These are phyloP conservation scores for Myiozetetes cayanensis DNA, from an alignment of 2,113 vertebrate genomes.

Conservation along the genomic window DNA sequence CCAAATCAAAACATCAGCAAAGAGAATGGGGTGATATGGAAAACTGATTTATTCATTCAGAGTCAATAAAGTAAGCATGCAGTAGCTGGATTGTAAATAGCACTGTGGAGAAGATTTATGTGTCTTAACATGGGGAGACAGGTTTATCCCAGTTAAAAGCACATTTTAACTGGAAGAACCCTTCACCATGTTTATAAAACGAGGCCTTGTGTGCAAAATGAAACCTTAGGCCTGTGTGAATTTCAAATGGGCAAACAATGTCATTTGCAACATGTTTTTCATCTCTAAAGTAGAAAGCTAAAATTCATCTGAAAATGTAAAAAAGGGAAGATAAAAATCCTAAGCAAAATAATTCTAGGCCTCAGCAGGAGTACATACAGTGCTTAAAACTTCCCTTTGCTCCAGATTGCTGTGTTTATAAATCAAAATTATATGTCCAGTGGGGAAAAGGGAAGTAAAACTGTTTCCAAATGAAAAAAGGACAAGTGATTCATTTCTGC, in stretches of 20 bases:
- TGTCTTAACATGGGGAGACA: slow-evolving; percentile 64
- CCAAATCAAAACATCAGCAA: slow-evolving; percentile 69
- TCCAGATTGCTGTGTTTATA: slow-evolving; percentile 75
- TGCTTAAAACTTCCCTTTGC: slow-evolving; percentile 78
- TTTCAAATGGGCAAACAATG: slow-evolving; percentile 4
- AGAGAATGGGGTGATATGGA: slow-evolving; percentile 62
- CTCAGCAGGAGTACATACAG: slow-evolving; percentile 49
- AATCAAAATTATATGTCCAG: slow-evolving; percentile 83
- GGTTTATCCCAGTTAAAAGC: slow-evolving; percentile 73
- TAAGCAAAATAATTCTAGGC: slow-evolving; percentile 28
- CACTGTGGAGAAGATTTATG: slow-evolving; percentile 72
- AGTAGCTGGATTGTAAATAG: slow-evolving; percentile 75
- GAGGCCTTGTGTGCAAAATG: slow-evolving; percentile 36
- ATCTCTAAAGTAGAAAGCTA: slow-evolving; percentile 3
- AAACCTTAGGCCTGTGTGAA: slow-evolving; percentile 38
- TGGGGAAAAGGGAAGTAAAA: slow-evolving; percentile 81
- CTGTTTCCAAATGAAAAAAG: slow-evolving; percentile 77
- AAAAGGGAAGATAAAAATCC: not conserved
- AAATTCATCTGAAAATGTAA: slow-evolving; percentile 34
- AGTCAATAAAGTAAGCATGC: slow-evolving; percentile 72
- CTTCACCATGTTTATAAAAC: slow-evolving; percentile 59
- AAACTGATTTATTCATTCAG: slow-evolving; percentile 73
- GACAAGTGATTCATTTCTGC: slow-evolving; percentile 75
- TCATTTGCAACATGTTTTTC: not conserved
- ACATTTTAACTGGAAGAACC: slow-evolving; percentile 43